Evolutionary conservation across 2,888 invertebrate genomes (phyloP).

Genomic region (Cheiracanthium punctorium): DNA sequence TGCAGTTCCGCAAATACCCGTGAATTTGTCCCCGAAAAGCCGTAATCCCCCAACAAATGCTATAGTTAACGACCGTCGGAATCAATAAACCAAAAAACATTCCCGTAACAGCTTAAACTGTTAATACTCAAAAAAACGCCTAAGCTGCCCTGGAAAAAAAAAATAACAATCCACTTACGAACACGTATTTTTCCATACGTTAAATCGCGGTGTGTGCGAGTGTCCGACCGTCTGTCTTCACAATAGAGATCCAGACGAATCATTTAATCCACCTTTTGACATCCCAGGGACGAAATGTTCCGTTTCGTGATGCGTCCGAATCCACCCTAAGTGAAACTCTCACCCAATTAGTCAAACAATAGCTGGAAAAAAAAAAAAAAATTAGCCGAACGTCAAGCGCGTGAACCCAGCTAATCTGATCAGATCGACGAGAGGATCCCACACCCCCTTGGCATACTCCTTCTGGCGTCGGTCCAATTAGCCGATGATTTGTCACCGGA

Average conservation of each 20-base stretch:
- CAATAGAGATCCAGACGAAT: background rate
- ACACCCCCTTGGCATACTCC: background rate
- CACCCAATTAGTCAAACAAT: conserved; percentile 10
- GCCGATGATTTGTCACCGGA: conserved; percentile 68
- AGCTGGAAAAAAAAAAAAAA: background rate
- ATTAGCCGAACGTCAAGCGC: background rate
- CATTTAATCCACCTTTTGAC: conserved; percentile 6
- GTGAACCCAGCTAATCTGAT: conserved; percentile 10
- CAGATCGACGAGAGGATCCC: background rate
- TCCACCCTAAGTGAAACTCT: conserved; percentile 3
- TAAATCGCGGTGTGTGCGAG: too few species aligned
- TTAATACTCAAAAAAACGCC: too few species aligned
- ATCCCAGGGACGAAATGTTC: background rate
- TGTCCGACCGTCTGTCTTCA: background rate
- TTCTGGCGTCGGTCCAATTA: conserved; percentile 53
- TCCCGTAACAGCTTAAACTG: too few species aligned
- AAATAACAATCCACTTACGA: too few species aligned
- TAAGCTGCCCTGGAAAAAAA: too few species aligned
- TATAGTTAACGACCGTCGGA: too few species aligned
- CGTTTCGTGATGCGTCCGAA: background rate
- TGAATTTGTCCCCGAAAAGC: too few species aligned
- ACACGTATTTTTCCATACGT: too few species aligned
- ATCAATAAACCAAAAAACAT: too few species aligned
- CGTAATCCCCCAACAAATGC: too few species aligned
- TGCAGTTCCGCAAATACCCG: too few species aligned